Percentiles rank a stretch among this genome's conserved stretches.
Evolutionary conservation across 2,888 invertebrate genomes (phyloP).

Genomic region (Oligia strigilis): DNA sequence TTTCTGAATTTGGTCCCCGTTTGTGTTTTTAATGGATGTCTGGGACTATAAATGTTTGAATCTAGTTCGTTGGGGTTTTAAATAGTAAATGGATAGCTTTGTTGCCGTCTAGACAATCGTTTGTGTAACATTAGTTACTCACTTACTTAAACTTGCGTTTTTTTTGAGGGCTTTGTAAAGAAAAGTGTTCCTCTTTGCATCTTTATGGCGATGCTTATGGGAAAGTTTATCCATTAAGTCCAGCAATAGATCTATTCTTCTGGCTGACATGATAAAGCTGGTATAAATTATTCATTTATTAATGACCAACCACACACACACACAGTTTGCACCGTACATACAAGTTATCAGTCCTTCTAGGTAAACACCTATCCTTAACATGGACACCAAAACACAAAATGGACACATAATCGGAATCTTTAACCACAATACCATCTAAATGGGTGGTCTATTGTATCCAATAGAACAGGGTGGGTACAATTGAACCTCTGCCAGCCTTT

Average conservation of each 20-base stretch:
- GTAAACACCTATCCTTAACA: neutral
- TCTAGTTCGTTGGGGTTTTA: neutral
- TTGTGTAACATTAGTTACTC: neutral
- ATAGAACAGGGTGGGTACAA: neutral
- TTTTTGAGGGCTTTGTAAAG: neutral
- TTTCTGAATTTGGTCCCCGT: slow-evolving; percentile 16
- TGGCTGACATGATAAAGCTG: neutral
- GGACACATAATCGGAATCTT: neutral
- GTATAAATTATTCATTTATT: too few species aligned
- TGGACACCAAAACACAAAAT: neutral
- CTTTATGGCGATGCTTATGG: neutral
- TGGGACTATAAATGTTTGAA: neutral
- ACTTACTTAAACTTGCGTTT: neutral
- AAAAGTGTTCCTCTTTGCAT: neutral
- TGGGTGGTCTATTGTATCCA: neutral
- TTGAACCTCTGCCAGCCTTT: slow-evolving; percentile 39
- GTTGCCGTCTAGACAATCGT: neutral
- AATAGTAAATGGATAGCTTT: slow-evolving; percentile 2
- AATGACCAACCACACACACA: too few species aligned
- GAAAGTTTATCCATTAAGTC: neutral
- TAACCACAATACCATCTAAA: neutral
- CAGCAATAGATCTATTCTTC: neutral
- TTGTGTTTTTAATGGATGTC: slow-evolving; percentile 19
- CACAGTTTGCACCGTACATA: too few species aligned
- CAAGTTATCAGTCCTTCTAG: too few species aligned